phyloP scores from a whole-genome alignment of 2,113 vertebrate species.

The Maccullochella peelii region DNA sequence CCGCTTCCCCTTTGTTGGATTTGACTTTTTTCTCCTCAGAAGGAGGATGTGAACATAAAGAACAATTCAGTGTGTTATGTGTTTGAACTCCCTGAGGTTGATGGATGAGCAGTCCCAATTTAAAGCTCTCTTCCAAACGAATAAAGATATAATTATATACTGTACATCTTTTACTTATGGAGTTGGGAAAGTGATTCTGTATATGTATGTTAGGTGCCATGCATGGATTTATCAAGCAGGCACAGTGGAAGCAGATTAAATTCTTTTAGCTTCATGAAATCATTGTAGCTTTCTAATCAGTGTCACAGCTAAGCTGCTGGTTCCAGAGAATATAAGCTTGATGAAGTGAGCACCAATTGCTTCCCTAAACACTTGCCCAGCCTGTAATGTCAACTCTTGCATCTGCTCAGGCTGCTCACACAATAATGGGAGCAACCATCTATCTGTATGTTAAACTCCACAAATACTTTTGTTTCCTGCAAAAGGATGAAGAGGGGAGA shows the following conservation, averaged over 20 bases:
- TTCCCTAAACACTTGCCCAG: conserved; percentile 13
- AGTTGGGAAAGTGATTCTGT: conserved; percentile 15
- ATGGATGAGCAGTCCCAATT: conserved; percentile 9
- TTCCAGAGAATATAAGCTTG: conserved; percentile 27
- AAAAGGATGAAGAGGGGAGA: not conserved
- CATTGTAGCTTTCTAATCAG: conserved; percentile 56
- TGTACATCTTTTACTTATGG: conserved; percentile 11
- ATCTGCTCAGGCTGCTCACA: conserved; percentile 42
- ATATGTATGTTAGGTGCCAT: conserved; percentile 15
- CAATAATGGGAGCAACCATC: not conserved
- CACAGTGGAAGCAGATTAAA: conserved; percentile 55
- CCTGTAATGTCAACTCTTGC: conserved; percentile 13
- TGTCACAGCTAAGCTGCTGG: conserved; percentile 53
- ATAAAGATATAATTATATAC: not conserved
- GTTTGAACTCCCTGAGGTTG: conserved; percentile 5
- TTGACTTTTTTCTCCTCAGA: not conserved
- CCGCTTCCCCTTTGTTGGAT: not conserved
- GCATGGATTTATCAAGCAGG: conserved; percentile 27
- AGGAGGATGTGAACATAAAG: conserved; percentile 1
- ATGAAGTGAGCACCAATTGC: conserved; percentile 33
- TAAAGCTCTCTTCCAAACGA: conserved; percentile 3
- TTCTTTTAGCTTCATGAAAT: conserved; percentile 52
- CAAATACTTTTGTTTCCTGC: not conserved
- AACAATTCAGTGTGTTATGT: not conserved
- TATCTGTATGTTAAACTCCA: not conserved